Evolutionary conservation across 2,888 invertebrate genomes (phyloP).

Genomic region (Spodoptera exigua): DNA sequence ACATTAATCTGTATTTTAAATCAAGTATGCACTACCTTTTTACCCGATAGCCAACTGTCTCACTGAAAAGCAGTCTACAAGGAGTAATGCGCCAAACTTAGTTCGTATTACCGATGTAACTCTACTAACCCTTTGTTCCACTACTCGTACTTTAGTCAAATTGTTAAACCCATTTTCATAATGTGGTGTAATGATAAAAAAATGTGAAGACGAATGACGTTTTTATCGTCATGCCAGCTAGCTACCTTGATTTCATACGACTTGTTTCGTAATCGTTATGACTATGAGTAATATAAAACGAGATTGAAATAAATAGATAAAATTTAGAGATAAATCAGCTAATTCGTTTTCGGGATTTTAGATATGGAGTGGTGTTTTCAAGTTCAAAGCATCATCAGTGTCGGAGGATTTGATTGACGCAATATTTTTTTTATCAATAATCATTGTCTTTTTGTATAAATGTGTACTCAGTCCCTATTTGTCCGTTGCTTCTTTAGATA

Average conservation of each 20-base stretch:
- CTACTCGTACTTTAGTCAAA: conserved; percentile 7
- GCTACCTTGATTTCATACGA: conserved; percentile 1
- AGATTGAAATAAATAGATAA: conserved; percentile 7
- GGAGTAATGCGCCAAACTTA: too few species aligned
- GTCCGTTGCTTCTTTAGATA: conserved; percentile 5
- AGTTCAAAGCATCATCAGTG: not conserved
- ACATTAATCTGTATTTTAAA: too few species aligned
- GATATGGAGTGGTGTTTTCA: not conserved
- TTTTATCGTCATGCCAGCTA: conserved; percentile 11
- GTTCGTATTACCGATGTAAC: too few species aligned
- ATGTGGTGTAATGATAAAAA: conserved; percentile 38
- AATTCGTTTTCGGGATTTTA: too few species aligned
- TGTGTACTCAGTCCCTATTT: conserved; percentile 12
- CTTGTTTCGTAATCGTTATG: conserved; percentile 14
- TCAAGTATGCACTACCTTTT: too few species aligned
- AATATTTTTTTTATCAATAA: too few species aligned
- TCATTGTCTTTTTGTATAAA: too few species aligned
- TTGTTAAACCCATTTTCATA: conserved; percentile 17
- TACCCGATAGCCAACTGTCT: too few species aligned
- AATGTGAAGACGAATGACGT: conserved; percentile 24
- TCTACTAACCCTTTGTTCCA: conserved; percentile 8
- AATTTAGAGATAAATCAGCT: not conserved
- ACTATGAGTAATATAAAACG: conserved; percentile 8
- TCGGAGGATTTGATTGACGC: too few species aligned
- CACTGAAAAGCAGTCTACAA: too few species aligned